phyloP scores from a whole-genome alignment of 2,888 invertebrate genomes.

The Epistrophe grossulariae region DNA sequence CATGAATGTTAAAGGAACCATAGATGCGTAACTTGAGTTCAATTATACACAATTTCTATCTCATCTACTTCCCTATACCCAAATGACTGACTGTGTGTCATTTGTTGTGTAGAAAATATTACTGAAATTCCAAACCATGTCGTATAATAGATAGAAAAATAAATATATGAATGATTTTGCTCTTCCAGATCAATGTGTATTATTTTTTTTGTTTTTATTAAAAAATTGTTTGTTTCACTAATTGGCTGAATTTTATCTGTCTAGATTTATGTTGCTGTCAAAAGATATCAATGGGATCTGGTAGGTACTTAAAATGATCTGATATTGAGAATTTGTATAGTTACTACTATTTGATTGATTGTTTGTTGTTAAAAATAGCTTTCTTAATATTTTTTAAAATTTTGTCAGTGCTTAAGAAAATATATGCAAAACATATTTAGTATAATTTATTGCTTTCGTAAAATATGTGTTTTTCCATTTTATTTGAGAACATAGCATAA shows the following conservation, averaged over 20 bases:
- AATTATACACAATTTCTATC: not conserved
- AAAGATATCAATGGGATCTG: not conserved
- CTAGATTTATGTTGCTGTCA: not conserved
- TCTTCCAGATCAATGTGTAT: not conserved
- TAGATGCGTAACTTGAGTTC: constrained; percentile 11
- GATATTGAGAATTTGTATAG: not conserved
- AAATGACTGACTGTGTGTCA: not conserved
- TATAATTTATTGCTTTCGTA: no score
- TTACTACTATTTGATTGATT: no score
- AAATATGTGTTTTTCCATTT: no score
- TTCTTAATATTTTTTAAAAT: no score
- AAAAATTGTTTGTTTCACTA: not conserved
- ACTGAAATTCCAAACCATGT: constrained; percentile 28
- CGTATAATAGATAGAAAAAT: not conserved
- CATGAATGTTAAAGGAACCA: no score
- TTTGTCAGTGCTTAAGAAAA: no score
- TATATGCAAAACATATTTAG: no score
- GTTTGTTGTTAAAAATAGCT: no score
- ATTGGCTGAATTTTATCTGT: not conserved
- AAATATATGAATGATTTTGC: not conserved
- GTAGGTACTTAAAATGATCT: not conserved
- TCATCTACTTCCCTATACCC: not conserved
- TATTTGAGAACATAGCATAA: no score
- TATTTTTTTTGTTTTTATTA: no score
- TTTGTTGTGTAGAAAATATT: constrained; percentile 21